Evolutionary conservation across 2,888 invertebrate genomes (phyloP).

Genomic region (Tachina fera): DNA sequence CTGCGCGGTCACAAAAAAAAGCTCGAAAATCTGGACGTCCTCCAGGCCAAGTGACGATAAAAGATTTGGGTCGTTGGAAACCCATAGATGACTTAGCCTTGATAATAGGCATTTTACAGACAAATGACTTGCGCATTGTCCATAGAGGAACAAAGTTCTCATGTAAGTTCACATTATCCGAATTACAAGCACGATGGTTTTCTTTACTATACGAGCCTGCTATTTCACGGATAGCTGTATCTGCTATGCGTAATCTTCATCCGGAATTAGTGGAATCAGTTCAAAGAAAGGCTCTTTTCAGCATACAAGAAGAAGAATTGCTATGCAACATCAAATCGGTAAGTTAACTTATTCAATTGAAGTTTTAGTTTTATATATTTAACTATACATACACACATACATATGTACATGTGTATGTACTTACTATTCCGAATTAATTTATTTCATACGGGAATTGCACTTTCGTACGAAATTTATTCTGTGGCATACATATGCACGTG

Average conservation of each 20-base stretch:
- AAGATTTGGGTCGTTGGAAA: slow-evolving; percentile 97
- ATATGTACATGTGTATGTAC: not conserved
- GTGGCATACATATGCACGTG: too few relatives aligned
- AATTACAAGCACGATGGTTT: slow-evolving; percentile 98
- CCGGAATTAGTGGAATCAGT: slow-evolving; percentile 94
- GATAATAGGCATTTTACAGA: slow-evolving; percentile 96
- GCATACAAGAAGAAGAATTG: slow-evolving; percentile 93
- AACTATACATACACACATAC: not conserved
- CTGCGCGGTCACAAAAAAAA: slow-evolving; percentile 75
- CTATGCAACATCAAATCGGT: slow-evolving; percentile 92
- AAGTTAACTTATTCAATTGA: too few relatives aligned
- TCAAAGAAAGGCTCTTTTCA: slow-evolving; percentile 94
- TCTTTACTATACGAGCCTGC: slow-evolving; percentile 97
- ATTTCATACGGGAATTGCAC: too few relatives aligned
- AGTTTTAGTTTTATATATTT: too few relatives aligned
- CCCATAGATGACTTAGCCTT: slow-evolving; percentile 97
- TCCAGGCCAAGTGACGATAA: slow-evolving; percentile 85
- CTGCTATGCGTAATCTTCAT: slow-evolving; percentile 96
- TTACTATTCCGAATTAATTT: too few relatives aligned
- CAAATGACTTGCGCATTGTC: slow-evolving; percentile 91
- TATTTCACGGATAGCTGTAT: slow-evolving; percentile 94
- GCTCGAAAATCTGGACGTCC: slow-evolving; percentile 79
- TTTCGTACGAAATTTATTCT: too few relatives aligned
- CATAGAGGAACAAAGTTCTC: slow-evolving; percentile 97
- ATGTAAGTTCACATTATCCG: slow-evolving; percentile 95